Evolutionary conservation across 1,140 invertebrate genomes (phyloP).

Genomic region (Bombus superbus): DNA sequence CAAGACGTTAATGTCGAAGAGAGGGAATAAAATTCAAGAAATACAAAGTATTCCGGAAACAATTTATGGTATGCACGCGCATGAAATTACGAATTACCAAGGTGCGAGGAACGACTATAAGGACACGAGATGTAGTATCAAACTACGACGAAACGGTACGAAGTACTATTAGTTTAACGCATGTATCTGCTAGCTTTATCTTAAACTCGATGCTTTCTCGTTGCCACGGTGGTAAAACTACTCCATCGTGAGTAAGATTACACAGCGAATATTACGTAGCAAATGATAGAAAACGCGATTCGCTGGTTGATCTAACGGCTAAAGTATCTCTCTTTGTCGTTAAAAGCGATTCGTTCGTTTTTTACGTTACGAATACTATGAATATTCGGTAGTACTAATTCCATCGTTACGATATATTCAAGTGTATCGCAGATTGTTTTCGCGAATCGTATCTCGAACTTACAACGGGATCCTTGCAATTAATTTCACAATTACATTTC

Average conservation of each 20-base stretch:
- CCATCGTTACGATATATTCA: too few relatives aligned
- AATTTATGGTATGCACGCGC: background rate
- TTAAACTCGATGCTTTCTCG: background rate
- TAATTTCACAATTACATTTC: background rate
- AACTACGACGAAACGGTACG: background rate
- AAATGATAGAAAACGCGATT: background rate
- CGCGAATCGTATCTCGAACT: background rate
- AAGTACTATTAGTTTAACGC: background rate
- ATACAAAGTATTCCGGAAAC: background rate
- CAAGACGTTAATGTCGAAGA: background rate
- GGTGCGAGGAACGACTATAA: background rate
- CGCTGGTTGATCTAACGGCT: background rate
- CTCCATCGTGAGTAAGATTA: background rate
- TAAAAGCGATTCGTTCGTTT: background rate
- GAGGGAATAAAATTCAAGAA: background rate
- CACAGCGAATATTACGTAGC: background rate
- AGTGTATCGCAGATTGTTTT: background rate
- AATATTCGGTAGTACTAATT: background rate
- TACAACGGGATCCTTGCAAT: background rate
- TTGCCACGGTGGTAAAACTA: too few relatives aligned
- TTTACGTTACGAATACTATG: background rate
- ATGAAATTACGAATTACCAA: background rate
- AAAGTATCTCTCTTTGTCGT: background rate
- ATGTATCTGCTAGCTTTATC: background rate
- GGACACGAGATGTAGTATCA: background rate